Evolutionary conservation across 2,888 invertebrate genomes (phyloP).

Genomic region (Fissipunctia ypsillon): DNA sequence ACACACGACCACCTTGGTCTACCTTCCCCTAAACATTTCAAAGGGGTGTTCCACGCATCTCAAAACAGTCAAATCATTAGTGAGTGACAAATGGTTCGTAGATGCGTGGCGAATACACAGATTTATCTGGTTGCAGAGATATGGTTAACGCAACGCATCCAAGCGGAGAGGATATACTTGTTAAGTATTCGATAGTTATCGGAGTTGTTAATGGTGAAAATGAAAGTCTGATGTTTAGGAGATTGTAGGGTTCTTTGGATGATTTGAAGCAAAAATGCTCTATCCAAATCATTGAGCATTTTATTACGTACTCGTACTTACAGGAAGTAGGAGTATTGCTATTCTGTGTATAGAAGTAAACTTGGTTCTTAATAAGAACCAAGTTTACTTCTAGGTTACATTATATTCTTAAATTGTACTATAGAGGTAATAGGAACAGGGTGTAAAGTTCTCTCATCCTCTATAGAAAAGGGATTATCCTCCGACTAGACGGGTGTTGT

Average conservation of each 20-base stretch:
- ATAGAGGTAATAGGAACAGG: too few species aligned
- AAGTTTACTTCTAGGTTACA: too few species aligned
- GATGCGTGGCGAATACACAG: slow-evolving; percentile 61
- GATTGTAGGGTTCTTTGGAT: neutral
- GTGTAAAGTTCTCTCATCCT: too few species aligned
- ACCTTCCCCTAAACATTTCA: slow-evolving; percentile 44
- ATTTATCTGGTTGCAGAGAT: slow-evolving; percentile 60
- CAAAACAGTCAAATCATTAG: slow-evolving; percentile 67
- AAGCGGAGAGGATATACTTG: slow-evolving; percentile 33
- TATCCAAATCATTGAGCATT: too few species aligned
- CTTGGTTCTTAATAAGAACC: neutral
- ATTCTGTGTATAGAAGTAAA: neutral
- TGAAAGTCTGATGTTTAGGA: neutral
- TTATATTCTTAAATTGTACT: too few species aligned
- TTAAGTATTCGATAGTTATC: slow-evolving; percentile 40
- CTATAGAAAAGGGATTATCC: too few species aligned
- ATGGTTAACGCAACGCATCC: slow-evolving; percentile 44
- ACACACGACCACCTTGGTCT: slow-evolving; percentile 21
- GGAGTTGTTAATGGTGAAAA: slow-evolving; percentile 23
- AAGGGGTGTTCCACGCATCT: slow-evolving; percentile 58
- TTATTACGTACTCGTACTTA: too few species aligned
- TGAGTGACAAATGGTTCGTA: slow-evolving; percentile 65
- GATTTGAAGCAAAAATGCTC: neutral
- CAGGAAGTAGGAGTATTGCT: too few species aligned
- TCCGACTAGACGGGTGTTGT: too few species aligned